Percentiles rank a stretch among this genome's conserved stretches.
phyloP scores from a whole-genome alignment of 2,888 invertebrate species.

The Stenolophus ochropezus region DNA sequence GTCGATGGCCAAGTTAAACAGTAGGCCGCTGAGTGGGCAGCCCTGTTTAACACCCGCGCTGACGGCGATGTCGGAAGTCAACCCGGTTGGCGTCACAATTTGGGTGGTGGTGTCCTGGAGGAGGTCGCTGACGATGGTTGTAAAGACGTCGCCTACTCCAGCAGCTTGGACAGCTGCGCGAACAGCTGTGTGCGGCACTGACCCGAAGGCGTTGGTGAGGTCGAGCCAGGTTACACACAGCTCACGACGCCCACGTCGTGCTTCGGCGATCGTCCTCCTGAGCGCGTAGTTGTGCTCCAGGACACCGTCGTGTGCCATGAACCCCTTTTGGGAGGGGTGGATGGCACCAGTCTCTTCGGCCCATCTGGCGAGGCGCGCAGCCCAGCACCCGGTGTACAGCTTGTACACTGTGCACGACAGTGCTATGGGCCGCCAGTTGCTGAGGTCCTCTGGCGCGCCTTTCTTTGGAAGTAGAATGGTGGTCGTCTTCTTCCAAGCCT shows the following conservation, averaged over 20 bases:
- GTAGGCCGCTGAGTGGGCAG: conserved; percentile 29
- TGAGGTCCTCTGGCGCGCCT: not conserved
- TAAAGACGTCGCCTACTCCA: not conserved
- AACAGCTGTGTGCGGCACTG: conserved; percentile 67
- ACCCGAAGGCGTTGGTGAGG: conserved; percentile 69
- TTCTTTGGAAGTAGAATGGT: not conserved
- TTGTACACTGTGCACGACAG: conserved; percentile 21
- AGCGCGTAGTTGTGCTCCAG: conserved; percentile 69
- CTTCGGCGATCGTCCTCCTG: conserved; percentile 65
- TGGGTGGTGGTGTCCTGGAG: conserved; percentile 1
- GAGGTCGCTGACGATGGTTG: not conserved
- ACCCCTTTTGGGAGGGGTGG: conserved; percentile 68
- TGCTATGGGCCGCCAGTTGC: too few relatives aligned
- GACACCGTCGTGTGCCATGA: conserved; percentile 68
- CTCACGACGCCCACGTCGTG: conserved; percentile 58
- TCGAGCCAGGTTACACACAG: conserved; percentile 69
- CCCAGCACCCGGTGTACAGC: not conserved
- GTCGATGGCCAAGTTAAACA: conserved; percentile 20
- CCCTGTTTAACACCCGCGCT: conserved; percentile 24
- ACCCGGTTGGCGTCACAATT: not conserved
- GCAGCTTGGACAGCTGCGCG: conserved; percentile 62
- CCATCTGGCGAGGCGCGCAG: not conserved
- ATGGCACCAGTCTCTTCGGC: not conserved
- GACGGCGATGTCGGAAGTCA: not conserved
- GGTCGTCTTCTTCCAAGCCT: not conserved